Evolutionary conservation across 2,888 invertebrate genomes (phyloP).

Genomic region (Metallyticus violacea): DNA sequence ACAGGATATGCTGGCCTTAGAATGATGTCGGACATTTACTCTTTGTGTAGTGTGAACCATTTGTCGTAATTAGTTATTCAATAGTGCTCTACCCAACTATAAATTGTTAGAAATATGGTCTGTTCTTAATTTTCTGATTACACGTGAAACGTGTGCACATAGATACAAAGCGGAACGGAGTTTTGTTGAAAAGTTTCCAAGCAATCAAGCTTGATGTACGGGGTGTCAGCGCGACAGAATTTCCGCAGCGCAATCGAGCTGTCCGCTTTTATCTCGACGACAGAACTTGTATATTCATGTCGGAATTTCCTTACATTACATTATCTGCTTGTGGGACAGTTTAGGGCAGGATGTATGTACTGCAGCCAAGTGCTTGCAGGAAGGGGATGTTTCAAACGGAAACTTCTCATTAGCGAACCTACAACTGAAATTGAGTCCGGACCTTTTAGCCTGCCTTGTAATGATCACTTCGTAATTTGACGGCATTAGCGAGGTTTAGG

Average conservation of each 20-base stretch:
- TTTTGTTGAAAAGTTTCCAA: neutral
- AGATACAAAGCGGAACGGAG: neutral
- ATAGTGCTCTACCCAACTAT: no score
- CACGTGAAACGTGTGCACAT: neutral
- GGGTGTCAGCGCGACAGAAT: neutral
- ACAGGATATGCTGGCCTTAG: no score
- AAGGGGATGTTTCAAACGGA: neutral
- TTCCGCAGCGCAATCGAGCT: neutral
- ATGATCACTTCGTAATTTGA: neutral
- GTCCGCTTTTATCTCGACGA: neutral
- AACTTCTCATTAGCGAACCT: neutral
- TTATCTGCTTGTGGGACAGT: neutral
- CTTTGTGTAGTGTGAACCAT: no score
- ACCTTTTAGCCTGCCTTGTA: neutral
- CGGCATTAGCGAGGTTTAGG: neutral
- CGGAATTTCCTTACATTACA: neutral
- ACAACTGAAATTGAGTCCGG: neutral
- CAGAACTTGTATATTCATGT: neutral
- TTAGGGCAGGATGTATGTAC: neutral
- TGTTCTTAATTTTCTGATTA: no score
- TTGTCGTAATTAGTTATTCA: no score
- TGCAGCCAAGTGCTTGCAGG: neutral
- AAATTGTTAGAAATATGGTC: no score
- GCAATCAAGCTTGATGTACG: neutral
- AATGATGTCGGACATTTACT: no score